Base-by-base conservation (phyloP, 2,113 vertebrate species). In the Silurus glanis region DNA sequence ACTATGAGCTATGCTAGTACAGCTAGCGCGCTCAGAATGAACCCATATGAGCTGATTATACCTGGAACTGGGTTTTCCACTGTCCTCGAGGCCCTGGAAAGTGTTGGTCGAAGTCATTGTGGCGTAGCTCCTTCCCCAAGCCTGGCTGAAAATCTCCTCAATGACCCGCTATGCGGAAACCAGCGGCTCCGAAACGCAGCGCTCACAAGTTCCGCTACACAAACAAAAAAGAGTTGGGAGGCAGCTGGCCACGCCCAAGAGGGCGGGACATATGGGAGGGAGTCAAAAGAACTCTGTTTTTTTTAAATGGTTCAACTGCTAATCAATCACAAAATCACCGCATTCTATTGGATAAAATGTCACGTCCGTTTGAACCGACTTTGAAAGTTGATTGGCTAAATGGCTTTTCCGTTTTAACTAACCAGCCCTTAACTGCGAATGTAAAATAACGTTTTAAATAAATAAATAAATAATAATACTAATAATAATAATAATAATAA, bases 11-110 rank as follows among this genome's bases (percentile, higher is more conserved):
- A 80, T 37, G 78, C 78, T 80, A 80, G 78, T 23, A 21, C 9
- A 45, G 78, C 78, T 80, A 61, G 28, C 78, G 78, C 37, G 61
- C 19, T 45, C 7, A 13, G 19, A 80, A 69, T 37, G 9, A 64
- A 88, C n/a, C 19, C 86, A 2, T 13, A 9, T 64, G 17, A 51
- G 58, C 23, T 5, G 19, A 3, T n/a, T 76, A 91, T 87, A 98
- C 97, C 98, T 97, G 78, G 97, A 97, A 80, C 95, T 96, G 0
- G 95, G 89, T 88, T 96, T 97, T 1, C 90, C 56, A 6, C 90
- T 92, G 4, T 59, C 78, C 3, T 96, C 96, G 23, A 96, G 81
- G 0, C 91, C 95, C 86, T 95, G 96, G 83, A 97, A 99, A 95
- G 96, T 97, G 92, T 95, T 95, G 19, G 87, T 95, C 5, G 89